phyloP scores from a whole-genome alignment of 2,888 invertebrate genomes.

The Lepidocyrtoides sp. region DNA sequence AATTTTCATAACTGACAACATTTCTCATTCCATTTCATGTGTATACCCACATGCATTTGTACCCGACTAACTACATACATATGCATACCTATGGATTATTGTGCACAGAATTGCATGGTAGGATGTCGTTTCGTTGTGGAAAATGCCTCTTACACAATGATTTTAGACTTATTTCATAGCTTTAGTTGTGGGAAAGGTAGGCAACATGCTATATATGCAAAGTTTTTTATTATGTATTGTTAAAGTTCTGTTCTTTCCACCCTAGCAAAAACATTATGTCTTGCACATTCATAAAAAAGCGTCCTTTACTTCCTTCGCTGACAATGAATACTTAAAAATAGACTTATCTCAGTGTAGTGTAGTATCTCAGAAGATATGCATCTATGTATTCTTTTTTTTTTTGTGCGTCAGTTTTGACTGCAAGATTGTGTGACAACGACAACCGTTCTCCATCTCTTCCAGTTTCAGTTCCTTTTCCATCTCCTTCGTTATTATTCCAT shows the following conservation, averaged over 20 bases:
- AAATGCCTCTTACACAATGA: too few relatives aligned
- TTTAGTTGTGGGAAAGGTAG: too few relatives aligned
- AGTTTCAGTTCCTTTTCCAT: too few relatives aligned
- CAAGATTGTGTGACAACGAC: neutral
- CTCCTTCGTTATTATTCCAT: constrained; percentile 64
- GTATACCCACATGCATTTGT: neutral
- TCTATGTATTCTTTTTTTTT: too few relatives aligned
- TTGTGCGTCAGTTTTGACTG: neutral
- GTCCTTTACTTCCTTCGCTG: neutral
- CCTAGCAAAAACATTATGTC: neutral
- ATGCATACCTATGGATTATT: neutral
- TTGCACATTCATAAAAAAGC: neutral
- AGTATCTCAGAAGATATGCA: too few relatives aligned
- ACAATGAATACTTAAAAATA: neutral
- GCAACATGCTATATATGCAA: too few relatives aligned
- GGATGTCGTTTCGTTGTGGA: too few relatives aligned
- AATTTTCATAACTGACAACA: constrained; percentile 73
- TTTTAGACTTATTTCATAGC: too few relatives aligned
- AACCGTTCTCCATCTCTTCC: neutral
- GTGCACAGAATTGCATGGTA: too few relatives aligned
- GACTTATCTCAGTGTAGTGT: too few relatives aligned
- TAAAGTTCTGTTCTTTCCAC: neutral
- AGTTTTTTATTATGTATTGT: too few relatives aligned
- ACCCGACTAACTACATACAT: neutral
- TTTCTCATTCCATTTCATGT: constrained; percentile 19